phyloP scores from a whole-genome alignment of 2,113 vertebrate species.

The Chloebia gouldiae region DNA sequence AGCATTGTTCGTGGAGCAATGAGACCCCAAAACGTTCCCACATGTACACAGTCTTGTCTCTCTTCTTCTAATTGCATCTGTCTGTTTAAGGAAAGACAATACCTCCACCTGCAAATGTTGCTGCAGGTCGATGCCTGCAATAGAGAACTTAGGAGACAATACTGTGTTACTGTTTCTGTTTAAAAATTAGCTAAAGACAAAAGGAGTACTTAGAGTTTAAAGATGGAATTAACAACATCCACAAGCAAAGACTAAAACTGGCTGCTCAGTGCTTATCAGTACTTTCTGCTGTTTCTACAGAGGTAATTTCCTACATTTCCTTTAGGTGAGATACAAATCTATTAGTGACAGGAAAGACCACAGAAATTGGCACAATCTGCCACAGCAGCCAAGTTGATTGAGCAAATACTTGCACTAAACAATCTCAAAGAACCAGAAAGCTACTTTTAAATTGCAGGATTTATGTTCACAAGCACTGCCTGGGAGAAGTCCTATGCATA shows the following conservation, averaged over 20 bases:
- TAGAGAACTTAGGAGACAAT: neutral
- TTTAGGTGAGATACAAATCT: neutral
- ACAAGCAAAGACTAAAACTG: neutral
- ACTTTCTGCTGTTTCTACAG: neutral
- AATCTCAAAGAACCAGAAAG: neutral
- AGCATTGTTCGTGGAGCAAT: neutral
- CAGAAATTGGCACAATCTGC: neutral
- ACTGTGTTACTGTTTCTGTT: neutral
- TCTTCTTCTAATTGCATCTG: neutral
- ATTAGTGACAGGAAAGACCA: neutral
- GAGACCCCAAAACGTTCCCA: neutral
- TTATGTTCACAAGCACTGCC: neutral
- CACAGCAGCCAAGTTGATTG: fast-evolving
- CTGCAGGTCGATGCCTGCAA: neutral
- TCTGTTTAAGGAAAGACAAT: neutral
- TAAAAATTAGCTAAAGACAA: neutral
- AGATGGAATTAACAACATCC: neutral
- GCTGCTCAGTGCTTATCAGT: neutral
- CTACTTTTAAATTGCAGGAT: neutral
- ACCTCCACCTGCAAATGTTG: neutral
- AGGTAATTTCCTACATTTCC: neutral
- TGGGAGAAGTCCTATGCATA: neutral
- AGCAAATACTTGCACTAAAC: neutral
- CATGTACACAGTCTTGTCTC: neutral
- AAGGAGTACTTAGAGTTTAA: neutral